phyloP scores from a whole-genome alignment of 2,797 vertebrate genomes.

The Sebastolobus altivelis region DNA sequence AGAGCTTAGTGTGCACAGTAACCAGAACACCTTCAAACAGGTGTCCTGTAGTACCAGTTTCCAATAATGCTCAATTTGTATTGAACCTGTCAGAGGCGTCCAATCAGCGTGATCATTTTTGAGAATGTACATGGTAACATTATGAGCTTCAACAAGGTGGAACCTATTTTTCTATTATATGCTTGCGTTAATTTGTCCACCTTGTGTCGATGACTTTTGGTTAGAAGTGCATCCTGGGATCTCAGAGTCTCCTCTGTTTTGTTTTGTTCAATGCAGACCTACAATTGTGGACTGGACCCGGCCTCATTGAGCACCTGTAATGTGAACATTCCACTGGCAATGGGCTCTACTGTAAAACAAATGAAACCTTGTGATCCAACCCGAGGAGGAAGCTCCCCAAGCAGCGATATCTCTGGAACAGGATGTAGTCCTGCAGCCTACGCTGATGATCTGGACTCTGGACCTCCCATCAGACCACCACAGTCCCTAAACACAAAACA shows the following conservation, averaged over 20 bases:
- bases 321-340: neutral
- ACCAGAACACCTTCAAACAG: neutral
- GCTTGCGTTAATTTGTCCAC: neutral
- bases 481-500: slow-evolving; percentile 15
- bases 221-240: neutral
- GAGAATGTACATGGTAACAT: neutral
- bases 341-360: slow-evolving; percentile 22
- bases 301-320: slow-evolving; percentile 3
- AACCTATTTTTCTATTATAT: neutral
- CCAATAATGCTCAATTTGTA: neutral
- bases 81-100: neutral
- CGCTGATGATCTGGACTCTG: neutral
- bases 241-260: slow-evolving; percentile 10
- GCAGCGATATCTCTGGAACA: slow-evolving; percentile 22
- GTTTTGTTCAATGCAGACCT: slow-evolving; percentile 10
- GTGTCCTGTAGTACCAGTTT: neutral
- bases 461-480: neutral
- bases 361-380: slow-evolving; percentile 17
- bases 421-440: slow-evolving; percentile 46
- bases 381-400: slow-evolving; percentile 19
- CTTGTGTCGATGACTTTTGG: neutral
- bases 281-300: neutral
- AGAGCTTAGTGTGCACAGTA: neutral
- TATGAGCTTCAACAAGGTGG: neutral
- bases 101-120: neutral